A percentile compares a stretch with the other conserved stretches of the same genome.
Conservation (phyloP, 2,113 vertebrate genomes). For the Sphaerodactylus townsendi region DNA sequence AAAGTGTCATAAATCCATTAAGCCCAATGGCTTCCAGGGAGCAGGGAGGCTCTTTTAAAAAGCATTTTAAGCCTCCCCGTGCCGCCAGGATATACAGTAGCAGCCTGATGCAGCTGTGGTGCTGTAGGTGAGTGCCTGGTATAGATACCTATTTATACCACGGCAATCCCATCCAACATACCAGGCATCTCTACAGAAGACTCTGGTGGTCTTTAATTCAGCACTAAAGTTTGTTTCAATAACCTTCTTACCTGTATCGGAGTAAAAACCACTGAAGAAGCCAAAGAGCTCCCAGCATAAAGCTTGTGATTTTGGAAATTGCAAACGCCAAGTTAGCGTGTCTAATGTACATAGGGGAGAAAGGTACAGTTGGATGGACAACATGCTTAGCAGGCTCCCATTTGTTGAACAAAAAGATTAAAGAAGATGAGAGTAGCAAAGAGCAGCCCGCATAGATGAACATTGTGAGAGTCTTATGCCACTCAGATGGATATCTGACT, state of each 20-base stretch:
- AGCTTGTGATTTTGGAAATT: neutral
- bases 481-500: accelerated
- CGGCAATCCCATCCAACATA: too few relatives aligned
- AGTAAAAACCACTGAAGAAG: neutral
- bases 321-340: neutral
- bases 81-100: too few relatives aligned
- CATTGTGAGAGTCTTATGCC: neutral
- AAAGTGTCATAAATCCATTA: too few relatives aligned
- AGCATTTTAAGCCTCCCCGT: too few relatives aligned
- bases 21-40: too few relatives aligned
- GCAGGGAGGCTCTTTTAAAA: too few relatives aligned
- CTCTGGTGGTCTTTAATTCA: neutral
- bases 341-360: neutral
- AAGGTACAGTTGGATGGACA: neutral
- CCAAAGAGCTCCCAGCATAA: neutral
- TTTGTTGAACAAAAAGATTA: neutral
- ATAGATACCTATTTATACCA: too few relatives aligned
- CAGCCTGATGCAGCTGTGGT: too few relatives aligned
- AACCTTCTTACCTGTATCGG: conserved; percentile 27
- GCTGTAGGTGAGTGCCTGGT: too few relatives aligned
- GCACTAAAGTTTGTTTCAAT: neutral
- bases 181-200: neutral
- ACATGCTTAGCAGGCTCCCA: neutral
- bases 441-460: accelerated
- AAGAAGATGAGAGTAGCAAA: neutral